Evolutionary conservation across 2,888 invertebrate species (phyloP).

Genomic region (Tortrix viridana): DNA sequence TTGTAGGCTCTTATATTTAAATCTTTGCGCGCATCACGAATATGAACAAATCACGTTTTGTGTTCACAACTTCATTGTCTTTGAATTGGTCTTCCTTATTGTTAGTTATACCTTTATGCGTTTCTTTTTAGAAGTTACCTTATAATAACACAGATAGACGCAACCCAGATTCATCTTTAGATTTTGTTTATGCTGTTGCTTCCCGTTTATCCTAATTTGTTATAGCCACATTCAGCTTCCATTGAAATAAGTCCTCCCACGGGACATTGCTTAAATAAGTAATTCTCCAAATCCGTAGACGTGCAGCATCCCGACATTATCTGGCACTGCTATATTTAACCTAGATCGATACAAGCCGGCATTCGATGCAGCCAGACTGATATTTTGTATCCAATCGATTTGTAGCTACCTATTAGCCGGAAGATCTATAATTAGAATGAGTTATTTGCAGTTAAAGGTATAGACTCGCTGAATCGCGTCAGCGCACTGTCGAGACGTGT

Average conservation of each 20-base stretch:
- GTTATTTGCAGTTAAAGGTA: constrained; percentile 7
- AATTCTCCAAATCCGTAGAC: constrained; percentile 16
- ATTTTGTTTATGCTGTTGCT: neutral
- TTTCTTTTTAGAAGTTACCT: no score
- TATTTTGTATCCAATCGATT: constrained; percentile 26
- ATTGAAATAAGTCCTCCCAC: neutral
- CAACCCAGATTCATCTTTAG: no score
- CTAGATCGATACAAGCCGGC: constrained; percentile 30
- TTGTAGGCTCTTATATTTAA: no score
- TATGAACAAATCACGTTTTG: no score
- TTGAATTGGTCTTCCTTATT: no score
- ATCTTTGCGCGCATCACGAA: no score
- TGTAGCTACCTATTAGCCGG: constrained; percentile 19
- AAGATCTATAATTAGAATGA: constrained; percentile 19
- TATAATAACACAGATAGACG: no score
- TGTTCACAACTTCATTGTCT: no score
- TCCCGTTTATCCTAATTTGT: neutral
- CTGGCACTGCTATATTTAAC: constrained; percentile 38
- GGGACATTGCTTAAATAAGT: constrained; percentile 14
- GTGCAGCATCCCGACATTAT: constrained; percentile 20
- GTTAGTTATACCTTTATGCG: no score
- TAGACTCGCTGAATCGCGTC: no score
- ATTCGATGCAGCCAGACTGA: constrained; percentile 26
- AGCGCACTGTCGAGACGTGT: no score
- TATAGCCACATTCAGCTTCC: neutral